These are phyloP conservation scores for Cryptophagus acutangulus DNA, from an alignment of 2,888 invertebrate species.

Conservation along the genomic window DNA sequence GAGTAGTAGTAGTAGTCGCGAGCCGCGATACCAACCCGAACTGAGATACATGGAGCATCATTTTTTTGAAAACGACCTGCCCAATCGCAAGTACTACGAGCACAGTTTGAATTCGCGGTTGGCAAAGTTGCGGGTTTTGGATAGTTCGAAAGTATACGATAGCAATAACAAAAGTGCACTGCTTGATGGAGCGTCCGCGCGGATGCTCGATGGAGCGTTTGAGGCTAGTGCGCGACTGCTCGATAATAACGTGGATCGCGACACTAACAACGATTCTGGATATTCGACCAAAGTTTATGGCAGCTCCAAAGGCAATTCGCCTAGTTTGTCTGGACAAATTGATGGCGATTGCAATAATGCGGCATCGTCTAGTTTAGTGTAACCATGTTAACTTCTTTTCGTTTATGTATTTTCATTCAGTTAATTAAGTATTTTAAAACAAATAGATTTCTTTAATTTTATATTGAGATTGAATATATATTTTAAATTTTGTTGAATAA, in stretches of 20 bases:
- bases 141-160: constrained; percentile 25
- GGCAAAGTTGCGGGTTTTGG: constrained; percentile 42
- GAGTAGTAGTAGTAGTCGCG: constrained; percentile 10
- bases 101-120: constrained; percentile 39
- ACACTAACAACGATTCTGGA: constrained; percentile 78
- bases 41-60: constrained; percentile 25
- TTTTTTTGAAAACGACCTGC: constrained; percentile 27
- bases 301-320: constrained; percentile 73
- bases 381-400: neutral
- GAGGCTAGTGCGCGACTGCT: constrained; percentile 39
- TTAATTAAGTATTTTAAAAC: constrained; percentile 2
- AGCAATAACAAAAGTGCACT: constrained; percentile 3
- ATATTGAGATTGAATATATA: too few relatives aligned
- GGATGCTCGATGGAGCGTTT: constrained; percentile 37
- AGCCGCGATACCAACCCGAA: constrained; percentile 22
- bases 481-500: constrained; percentile 17
- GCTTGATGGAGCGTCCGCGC: constrained; percentile 27
- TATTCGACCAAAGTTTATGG: constrained; percentile 80
- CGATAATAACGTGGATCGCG: constrained; percentile 51
- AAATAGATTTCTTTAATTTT: too few relatives aligned
- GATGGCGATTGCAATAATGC: constrained; percentile 48
- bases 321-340: constrained; percentile 60
- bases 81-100: constrained; percentile 27
- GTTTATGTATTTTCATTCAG: too few relatives aligned
- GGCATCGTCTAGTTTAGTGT: constrained; percentile 65